These are phyloP conservation scores for Laupala kohalensis DNA, from an alignment of 1,140 invertebrate species.

Conservation along the genomic window DNA sequence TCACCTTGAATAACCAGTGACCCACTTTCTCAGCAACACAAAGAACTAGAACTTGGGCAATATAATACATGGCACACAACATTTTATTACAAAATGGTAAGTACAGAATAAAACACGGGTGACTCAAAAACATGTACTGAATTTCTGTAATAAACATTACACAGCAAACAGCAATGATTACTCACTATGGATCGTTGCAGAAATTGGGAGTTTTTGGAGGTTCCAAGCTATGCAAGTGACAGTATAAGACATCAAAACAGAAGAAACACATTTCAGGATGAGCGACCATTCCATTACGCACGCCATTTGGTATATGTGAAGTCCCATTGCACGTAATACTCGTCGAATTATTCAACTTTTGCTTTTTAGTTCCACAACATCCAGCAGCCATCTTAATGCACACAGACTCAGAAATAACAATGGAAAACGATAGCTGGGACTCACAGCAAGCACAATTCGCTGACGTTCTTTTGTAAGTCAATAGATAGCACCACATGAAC, in stretches of 20 bases:
- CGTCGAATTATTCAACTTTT: conserved; percentile 66
- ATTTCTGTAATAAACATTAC: background rate
- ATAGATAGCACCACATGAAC: too few species aligned
- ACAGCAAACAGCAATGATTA: conserved; percentile 21
- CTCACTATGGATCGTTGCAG: conserved; percentile 91
- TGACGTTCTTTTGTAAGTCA: too few species aligned
- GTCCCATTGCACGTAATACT: conserved; percentile 36
- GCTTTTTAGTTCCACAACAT: conserved; percentile 79
- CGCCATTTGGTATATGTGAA: conserved; percentile 39
- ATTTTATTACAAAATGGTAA: too few species aligned
- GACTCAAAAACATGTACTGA: too few species aligned
- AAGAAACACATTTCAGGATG: conserved; percentile 94
- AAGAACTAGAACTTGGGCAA: background rate
- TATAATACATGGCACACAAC: too few species aligned
- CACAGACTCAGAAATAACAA: conserved; percentile 1
- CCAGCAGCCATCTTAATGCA: conserved; percentile 56
- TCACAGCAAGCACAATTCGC: background rate
- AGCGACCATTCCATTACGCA: conserved; percentile 52
- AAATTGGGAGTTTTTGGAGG: conserved; percentile 80
- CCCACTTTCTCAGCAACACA: conserved; percentile 2
- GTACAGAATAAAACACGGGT: too few species aligned
- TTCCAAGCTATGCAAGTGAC: conserved; percentile 82
- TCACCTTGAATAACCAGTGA: conserved; percentile 1
- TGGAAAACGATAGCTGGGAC: conserved; percentile 1
- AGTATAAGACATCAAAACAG: conserved; percentile 94